Base-by-base conservation (phyloP, 2,113 vertebrate genomes). In the Tachysurus vachellii region DNA sequence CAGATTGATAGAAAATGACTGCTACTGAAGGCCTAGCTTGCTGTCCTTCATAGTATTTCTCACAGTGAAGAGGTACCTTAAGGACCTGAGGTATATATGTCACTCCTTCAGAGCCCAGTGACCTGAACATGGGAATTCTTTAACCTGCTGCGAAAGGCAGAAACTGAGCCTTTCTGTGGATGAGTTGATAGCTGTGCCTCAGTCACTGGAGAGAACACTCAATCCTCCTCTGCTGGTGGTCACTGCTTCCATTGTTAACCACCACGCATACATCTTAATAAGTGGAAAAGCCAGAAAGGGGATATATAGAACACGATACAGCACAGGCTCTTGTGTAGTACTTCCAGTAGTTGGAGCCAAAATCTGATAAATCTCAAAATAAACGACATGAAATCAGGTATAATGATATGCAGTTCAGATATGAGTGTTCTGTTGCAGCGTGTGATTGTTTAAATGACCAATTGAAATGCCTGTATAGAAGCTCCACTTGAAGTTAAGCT, bases 61-160 rank as follows among this genome's bases (percentile, higher is more conserved):
- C 57, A 56, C 81, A 66, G 53, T 66, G 56, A 26, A 75, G 71
- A 76, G 86, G 86, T 87, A 75, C 81, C 70, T 66, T 76, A 66
- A 87, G 86, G 86, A 88, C 89, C 80, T 84, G 31, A 83, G 89
- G 89, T 89, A 82, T 89, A 59, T 80, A 86, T 89, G 89, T 87
- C 84, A 86, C 70, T 88, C 81, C 94, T 94, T 93, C 93, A 88
- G 91, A 91, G 92, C 88, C 89, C 84, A 54, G 84, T 93, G 93
- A 95, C 94, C 95, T 94, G 90, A 92, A 95, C 94, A 94, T 95
- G 93, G 95, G 94, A 95, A 95, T 94, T 86, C 87, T 89, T 94
- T 94, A 93, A 95, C 95, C 94, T 88, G 92, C 94, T 88, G 93
- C 91, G 90, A 92, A 89, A 71, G 75, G 86, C 89, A 89, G 93